Base-by-base conservation (phyloP, 2,797 vertebrate genomes). In the Poeciliopsis turneri region DNA sequence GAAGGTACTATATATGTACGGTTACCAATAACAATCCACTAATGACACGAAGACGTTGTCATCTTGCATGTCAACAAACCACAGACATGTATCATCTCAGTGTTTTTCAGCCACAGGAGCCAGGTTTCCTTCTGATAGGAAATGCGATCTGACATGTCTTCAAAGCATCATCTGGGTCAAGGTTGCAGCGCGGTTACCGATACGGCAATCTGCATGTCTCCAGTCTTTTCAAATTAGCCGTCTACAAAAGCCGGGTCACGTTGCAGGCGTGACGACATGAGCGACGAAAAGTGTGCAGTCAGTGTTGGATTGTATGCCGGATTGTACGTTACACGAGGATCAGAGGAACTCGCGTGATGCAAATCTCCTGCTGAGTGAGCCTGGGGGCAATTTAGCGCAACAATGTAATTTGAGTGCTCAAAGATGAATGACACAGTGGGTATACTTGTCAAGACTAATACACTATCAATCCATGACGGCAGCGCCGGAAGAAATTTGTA, bases 361-460 rank as follows among this genome's bases (percentile, higher is more conserved):
- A 68, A 41, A 68, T 68, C 20, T 68, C 64, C 41, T 68, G 64
- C 20, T 23, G 64, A 68, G 36, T 6, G 41, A 68, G 20, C 36
- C 23, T 2, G 36, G 36, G 36, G 36, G 18, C 10, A 68, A 41
- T 68, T 68, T 12, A 68, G 64, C 4, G 64, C 64, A 41, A 68
- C 39, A 68, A 41, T 68, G 64, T 68, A 68, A 41, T 68, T 68
- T 41, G 39, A 68, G 25, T 25, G 25, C 64, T 43, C 39, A 43
- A 68, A 68, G 71, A 68, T 43, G 64, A 68, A 68, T 68, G 23
- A 68, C 39, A 68, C 23, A 68, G 36, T 68, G 64, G 64, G 64
- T 68, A 68, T 68, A 68, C 64, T 41, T 68, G 64, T 68, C 64
- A 41, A 68, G 64, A 43, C 39, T 41, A 41, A 68, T 68, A 68